These are phyloP conservation scores for Meandrusa payeni DNA, from an alignment of 2,888 invertebrate species.

Conservation along the genomic window DNA sequence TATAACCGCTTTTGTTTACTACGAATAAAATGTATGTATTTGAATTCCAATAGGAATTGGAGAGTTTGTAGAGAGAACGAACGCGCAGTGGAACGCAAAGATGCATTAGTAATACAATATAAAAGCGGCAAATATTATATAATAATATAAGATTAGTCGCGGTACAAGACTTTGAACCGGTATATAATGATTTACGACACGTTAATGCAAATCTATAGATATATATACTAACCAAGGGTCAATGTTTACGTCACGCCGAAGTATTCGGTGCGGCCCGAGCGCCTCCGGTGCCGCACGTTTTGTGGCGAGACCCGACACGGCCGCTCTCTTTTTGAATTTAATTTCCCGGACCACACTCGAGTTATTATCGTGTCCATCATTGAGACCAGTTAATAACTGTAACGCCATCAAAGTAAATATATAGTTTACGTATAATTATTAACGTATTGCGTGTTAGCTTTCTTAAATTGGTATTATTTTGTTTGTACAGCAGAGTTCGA, in stretches of 20 bases:
- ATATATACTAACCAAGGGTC: constrained; percentile 44
- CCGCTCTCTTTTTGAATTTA: constrained; percentile 51
- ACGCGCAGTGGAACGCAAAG: constrained; percentile 32
- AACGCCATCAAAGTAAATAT: constrained; percentile 22
- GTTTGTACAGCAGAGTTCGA: too few relatives aligned
- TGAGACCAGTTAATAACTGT: constrained; percentile 26
- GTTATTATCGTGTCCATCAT: constrained; percentile 46
- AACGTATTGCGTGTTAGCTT: constrained; percentile 7
- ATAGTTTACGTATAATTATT: constrained; percentile 6
- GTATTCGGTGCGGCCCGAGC: constrained; percentile 30
- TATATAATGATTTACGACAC: constrained; percentile 66
- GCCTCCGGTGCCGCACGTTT: constrained; percentile 36
- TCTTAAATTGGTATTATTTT: constrained; percentile 7
- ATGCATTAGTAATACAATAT: constrained; percentile 64
- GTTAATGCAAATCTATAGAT: constrained; percentile 66
- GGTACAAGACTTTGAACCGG: constrained; percentile 32
- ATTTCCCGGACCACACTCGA: constrained; percentile 47
- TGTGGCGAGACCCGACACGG: constrained; percentile 38
- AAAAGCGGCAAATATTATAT: too few relatives aligned
- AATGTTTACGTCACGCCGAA: constrained; percentile 35
- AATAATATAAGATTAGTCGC: too few relatives aligned
- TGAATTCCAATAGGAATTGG: too few relatives aligned
- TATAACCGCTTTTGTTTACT: too few relatives aligned
- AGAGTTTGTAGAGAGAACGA: too few relatives aligned
- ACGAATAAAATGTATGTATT: too few relatives aligned